Conservation (phyloP, 2,797 vertebrate species). For the Erethizon dorsatum region DNA sequence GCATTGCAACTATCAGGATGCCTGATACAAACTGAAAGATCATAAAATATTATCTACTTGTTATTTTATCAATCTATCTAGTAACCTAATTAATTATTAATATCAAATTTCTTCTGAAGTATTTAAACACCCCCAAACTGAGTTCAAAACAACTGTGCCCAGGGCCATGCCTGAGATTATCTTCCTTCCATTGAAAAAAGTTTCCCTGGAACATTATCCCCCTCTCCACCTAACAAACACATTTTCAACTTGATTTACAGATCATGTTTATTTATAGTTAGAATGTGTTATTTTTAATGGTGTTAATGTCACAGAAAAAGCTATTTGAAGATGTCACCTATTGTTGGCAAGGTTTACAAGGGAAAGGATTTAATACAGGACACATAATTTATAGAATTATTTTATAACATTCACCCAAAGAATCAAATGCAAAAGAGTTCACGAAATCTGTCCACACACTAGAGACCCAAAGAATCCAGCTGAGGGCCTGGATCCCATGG, state of each 20-base stretch:
- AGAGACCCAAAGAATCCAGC: too few species aligned
- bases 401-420: too few species aligned
- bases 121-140: not conserved
- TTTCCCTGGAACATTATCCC: constrained; percentile 46
- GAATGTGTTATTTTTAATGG: constrained; percentile 23
- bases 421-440: too few species aligned
- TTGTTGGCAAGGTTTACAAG: too few species aligned
- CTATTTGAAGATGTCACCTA: not conserved
- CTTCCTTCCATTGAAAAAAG: not conserved
- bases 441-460: too few species aligned
- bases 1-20: not conserved
- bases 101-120: constrained; percentile 4
- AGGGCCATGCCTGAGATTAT: not conserved
- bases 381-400: too few species aligned
- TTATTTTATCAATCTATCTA: not conserved
- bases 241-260: not conserved
- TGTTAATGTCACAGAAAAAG: not conserved
- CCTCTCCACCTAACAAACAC: not conserved
- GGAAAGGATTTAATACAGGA: too few species aligned
- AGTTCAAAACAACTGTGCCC: constrained; percentile 36
- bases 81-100: not conserved
- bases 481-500: too few species aligned
- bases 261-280: not conserved
- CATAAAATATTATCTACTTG: not conserved
- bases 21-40: not conserved